phyloP scores from a whole-genome alignment of 1,140 invertebrate genomes.

The Phthorimaea operculella region DNA sequence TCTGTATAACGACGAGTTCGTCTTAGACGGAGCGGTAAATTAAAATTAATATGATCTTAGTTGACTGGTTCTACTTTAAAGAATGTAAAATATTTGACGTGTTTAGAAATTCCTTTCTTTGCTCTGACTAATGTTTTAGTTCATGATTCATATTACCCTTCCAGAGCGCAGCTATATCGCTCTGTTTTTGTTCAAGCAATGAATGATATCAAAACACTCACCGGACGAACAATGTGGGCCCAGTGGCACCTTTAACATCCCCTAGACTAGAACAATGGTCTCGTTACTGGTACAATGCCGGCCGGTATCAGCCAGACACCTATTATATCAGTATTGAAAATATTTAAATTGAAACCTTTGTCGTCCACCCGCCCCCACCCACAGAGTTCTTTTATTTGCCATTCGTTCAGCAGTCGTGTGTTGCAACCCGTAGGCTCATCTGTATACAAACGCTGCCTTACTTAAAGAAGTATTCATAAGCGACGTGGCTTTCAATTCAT shows the following conservation, averaged over 20 bases:
- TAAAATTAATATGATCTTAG: too few relatives aligned
- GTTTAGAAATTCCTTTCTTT: too few relatives aligned
- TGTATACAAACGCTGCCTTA: conserved; percentile 12
- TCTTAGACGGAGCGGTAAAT: too few relatives aligned
- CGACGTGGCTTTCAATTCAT: too few relatives aligned
- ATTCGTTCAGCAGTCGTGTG: conserved; percentile 16
- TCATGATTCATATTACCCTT: too few relatives aligned
- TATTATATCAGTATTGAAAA: conserved; percentile 31
- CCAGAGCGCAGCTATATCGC: too few relatives aligned
- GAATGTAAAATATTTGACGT: too few relatives aligned
- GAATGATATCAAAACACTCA: conserved; percentile 36
- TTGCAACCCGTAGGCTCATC: conserved; percentile 18
- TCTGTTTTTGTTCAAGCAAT: too few relatives aligned
- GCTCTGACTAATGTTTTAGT: too few relatives aligned
- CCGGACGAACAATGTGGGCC: conserved; percentile 40
- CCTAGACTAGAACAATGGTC: conserved; percentile 36
- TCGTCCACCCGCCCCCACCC: conserved; percentile 6
- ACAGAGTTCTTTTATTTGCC: conserved; percentile 10
- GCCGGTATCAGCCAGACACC: conserved; percentile 21
- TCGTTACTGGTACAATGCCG: conserved; percentile 57
- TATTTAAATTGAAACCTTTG: conserved; percentile 35
- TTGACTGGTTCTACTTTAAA: too few relatives aligned
- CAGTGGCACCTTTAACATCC: conserved; percentile 39
- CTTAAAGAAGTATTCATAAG: too few relatives aligned
- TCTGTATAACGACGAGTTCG: too few relatives aligned